Evolutionary conservation across 2,113 vertebrate genomes (phyloP).

Genomic region (Ornithorhynchus anatinus): DNA sequence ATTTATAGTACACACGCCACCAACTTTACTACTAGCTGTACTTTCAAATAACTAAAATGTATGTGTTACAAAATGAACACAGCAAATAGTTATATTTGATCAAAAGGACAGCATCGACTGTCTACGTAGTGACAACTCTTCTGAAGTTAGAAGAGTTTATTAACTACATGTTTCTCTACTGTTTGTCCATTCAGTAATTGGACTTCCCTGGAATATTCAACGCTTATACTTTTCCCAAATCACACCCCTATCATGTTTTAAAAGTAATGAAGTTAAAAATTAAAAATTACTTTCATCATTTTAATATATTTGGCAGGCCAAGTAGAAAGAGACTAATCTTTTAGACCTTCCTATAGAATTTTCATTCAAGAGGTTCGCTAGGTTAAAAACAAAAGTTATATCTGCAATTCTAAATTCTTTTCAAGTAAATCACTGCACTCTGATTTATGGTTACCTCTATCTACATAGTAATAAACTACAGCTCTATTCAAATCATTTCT

Average conservation of each 20-base stretch:
- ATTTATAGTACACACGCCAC: background rate
- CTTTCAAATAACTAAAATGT: background rate
- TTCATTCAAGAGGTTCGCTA: background rate
- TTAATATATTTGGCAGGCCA: no score
- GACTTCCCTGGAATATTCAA: background rate
- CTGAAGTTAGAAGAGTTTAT: constrained; percentile 3
- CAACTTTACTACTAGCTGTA: background rate
- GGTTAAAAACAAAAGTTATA: background rate
- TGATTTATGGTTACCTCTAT: background rate
- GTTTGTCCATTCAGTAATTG: background rate
- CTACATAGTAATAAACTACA: constrained; percentile 23
- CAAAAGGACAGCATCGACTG: background rate
- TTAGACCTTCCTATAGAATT: background rate
- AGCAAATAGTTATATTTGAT: background rate
- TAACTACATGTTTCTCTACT: background rate
- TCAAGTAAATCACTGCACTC: background rate
- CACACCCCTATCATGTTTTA: background rate
- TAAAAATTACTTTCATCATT: background rate
- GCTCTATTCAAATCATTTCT: background rate
- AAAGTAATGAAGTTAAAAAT: background rate
- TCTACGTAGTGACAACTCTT: constrained; percentile 6
- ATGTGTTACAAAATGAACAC: background rate
- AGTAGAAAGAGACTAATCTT: background rate
- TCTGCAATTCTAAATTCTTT: background rate
- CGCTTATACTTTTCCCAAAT: no score